phyloP scores from a whole-genome alignment of 2,113 vertebrate genomes.

The Otus sunia region DNA sequence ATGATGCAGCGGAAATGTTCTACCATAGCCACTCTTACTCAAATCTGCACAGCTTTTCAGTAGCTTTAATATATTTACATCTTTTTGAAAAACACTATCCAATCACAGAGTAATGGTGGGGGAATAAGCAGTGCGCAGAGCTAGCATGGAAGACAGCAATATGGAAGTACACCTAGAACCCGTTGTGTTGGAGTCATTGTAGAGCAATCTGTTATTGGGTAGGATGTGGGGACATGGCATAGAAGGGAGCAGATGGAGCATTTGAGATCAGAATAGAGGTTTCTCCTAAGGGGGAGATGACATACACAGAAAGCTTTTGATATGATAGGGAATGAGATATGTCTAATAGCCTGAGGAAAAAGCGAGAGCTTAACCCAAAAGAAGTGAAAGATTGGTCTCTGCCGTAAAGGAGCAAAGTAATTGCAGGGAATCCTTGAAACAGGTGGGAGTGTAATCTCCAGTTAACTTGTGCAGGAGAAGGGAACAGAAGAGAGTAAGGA shows the following conservation, averaged over 20 bases:
- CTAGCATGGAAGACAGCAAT: neutral
- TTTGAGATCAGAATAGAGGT: neutral
- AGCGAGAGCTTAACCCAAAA: neutral
- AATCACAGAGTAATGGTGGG: accelerated
- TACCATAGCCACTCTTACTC: accelerated
- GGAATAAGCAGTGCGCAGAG: neutral
- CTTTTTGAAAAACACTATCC: accelerated
- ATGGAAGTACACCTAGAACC: neutral
- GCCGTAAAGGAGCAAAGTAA: neutral
- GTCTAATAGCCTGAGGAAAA: neutral
- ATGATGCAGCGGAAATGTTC: neutral
- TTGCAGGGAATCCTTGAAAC: neutral
- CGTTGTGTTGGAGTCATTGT: neutral
- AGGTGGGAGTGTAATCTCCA: neutral
- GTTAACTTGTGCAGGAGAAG: neutral
- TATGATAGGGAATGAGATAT: neutral
- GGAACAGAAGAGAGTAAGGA: neutral
- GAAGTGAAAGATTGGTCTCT: neutral
- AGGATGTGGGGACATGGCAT: neutral
- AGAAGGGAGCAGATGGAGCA: neutral
- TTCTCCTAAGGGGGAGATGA: neutral
- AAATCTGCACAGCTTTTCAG: neutral
- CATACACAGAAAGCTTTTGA: neutral
- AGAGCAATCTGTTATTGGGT: neutral
- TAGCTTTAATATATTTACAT: neutral